Conservation (phyloP, 2,113 vertebrate species). For the Crotophaga sulcirostris region DNA sequence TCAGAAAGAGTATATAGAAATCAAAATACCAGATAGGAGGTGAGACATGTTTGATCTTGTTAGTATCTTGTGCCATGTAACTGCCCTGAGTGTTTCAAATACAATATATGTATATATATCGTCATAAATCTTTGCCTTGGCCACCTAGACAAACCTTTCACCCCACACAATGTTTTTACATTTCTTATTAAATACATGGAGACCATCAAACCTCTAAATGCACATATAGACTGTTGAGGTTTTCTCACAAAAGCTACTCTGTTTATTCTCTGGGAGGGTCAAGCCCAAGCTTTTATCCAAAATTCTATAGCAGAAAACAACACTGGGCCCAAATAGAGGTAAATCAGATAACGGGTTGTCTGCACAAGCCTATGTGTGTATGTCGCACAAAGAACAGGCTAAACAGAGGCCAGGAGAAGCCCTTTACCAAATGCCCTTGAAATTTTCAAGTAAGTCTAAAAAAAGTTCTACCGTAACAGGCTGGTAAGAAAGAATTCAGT, state of each 20-base stretch:
- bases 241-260: not conserved
- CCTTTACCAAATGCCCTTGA: not conserved
- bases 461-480: not conserved
- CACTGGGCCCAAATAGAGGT: not conserved
- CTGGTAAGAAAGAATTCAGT: not conserved
- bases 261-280: not conserved
- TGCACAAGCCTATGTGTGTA: not conserved
- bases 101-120: not conserved
- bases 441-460: not conserved
- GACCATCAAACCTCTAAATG: not conserved
- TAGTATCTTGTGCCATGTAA: not conserved
- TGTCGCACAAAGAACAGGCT: not conserved
- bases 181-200: not conserved
- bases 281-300: not conserved
- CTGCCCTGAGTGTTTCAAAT: not conserved
- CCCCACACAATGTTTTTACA: not conserved
- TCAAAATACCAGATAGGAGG: not conserved
- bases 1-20: not conserved
- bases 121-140: not conserved
- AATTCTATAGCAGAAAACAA: not conserved
- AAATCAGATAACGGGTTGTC: not conserved
- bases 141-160: not conserved
- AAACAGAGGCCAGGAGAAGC: not conserved
- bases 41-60: not conserved
- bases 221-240: too few species aligned